Evolutionary conservation across 2,113 vertebrate genomes (phyloP).

Genomic region (Thunnus thynnus): DNA sequence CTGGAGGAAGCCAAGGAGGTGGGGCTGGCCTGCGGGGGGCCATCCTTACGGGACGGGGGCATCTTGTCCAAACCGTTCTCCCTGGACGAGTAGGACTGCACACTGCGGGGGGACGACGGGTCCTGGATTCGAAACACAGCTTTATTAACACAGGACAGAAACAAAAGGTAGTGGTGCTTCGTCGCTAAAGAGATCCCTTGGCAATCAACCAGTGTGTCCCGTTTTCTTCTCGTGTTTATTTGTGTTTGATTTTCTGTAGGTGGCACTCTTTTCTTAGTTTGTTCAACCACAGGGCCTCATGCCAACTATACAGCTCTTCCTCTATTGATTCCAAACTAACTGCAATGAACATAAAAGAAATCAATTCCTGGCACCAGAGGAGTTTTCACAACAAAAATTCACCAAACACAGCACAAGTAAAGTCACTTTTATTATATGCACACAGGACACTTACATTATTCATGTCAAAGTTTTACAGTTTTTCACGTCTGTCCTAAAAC

Average conservation of each 20-base stretch:
- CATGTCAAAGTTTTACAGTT: not conserved
- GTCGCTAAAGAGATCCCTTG: not conserved
- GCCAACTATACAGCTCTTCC: no score
- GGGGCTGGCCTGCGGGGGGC: slow-evolving; percentile 88
- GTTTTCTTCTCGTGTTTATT: not conserved
- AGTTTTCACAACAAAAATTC: no score
- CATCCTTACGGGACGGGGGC: slow-evolving; percentile 87
- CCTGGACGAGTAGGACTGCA: slow-evolving; percentile 92
- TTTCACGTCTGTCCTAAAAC: no score
- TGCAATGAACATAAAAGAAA: no score
- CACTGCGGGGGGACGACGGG: slow-evolving; percentile 91
- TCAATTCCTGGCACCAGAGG: no score
- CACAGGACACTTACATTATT: not conserved
- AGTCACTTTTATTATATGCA: slow-evolving; percentile 11
- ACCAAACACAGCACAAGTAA: no score
- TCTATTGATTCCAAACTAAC: no score
- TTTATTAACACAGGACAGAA: not conserved
- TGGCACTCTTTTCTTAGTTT: not conserved
- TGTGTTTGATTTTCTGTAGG: no score
- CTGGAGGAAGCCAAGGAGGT: slow-evolving; percentile 92
- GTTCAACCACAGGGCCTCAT: not conserved
- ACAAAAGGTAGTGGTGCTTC: not conserved
- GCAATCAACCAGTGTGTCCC: not conserved
- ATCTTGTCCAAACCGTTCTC: slow-evolving; percentile 92
- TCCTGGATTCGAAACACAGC: slow-evolving; percentile 81